phyloP scores from a whole-genome alignment of 2,797 vertebrate genomes.

The Avahi laniger region DNA sequence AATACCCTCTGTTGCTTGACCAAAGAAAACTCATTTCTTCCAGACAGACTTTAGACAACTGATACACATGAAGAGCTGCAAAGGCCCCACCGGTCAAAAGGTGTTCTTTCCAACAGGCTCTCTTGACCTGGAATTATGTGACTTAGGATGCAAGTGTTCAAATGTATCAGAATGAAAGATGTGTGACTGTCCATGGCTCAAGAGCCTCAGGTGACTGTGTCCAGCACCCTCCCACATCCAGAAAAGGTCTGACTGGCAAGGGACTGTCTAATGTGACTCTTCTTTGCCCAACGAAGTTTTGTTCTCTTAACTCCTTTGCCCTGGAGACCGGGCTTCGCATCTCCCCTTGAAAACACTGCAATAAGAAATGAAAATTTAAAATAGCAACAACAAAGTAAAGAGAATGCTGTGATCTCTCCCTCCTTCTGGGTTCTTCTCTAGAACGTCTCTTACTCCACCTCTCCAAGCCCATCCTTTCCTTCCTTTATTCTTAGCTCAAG shows the following conservation, averaged over 20 bases:
- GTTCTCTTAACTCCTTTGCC: not conserved
- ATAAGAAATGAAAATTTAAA: not conserved
- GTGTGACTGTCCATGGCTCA: fast-evolving
- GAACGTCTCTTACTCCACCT: not conserved
- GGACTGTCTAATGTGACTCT: not conserved
- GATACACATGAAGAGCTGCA: not conserved
- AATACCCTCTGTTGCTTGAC: not conserved
- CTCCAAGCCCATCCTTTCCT: not conserved
- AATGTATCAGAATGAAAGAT: not conserved
- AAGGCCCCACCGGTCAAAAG: not conserved
- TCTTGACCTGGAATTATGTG: not conserved
- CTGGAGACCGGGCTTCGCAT: not conserved
- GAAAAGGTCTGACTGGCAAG: not conserved
- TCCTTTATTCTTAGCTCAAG: not conserved
- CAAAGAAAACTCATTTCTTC: conserved; percentile 2
- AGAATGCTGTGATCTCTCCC: not conserved
- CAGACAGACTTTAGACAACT: not conserved
- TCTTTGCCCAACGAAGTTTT: not conserved
- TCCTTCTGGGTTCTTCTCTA: not conserved
- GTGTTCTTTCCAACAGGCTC: not conserved
- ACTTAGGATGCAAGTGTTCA: not conserved
- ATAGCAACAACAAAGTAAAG: not conserved
- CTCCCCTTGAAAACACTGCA: not conserved
- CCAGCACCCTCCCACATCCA: not conserved
- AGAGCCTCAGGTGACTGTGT: not conserved